These are phyloP conservation scores for Drosophila fulvimacula DNA, from an alignment of 2,888 invertebrate species.

Conservation along the genomic window DNA sequence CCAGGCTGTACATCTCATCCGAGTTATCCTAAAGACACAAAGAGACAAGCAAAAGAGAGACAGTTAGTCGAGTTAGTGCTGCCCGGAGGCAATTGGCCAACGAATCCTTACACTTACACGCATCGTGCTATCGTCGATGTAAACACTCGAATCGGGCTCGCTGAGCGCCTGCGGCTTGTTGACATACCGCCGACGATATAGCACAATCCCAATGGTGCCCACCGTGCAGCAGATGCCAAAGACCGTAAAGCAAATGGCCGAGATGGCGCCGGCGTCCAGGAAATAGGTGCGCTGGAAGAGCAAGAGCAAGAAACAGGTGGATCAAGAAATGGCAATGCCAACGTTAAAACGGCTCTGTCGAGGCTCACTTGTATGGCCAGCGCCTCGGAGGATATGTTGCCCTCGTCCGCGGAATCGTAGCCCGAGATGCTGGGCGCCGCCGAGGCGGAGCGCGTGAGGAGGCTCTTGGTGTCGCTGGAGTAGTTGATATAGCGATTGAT, in stretches of 20 bases:
- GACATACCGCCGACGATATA: constrained; percentile 90
- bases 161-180: constrained; percentile 94
- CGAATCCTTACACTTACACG: constrained; percentile 87
- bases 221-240: constrained; percentile 88
- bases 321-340: not conserved
- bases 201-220: constrained; percentile 88
- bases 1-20: constrained; percentile 97
- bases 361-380: constrained; percentile 78
- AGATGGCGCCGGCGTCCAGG: constrained; percentile 88
- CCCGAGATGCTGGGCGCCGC: constrained; percentile 70
- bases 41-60: not conserved
- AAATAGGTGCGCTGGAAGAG: constrained; percentile 75
- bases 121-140: constrained; percentile 94
- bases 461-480: constrained; percentile 81
- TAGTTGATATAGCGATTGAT: constrained; percentile 81
- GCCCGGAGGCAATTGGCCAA: constrained; percentile 75
- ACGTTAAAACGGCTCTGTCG: too few relatives aligned
- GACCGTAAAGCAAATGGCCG: constrained; percentile 89
- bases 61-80: not conserved
- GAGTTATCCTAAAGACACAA: constrained; percentile 96
- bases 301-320: not conserved
- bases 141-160: constrained; percentile 94
- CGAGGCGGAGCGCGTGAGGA: constrained; percentile 81
- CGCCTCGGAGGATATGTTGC: constrained; percentile 83
- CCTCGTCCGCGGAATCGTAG: constrained; percentile 72